Evolutionary conservation across 2,888 invertebrate genomes (phyloP).

Genomic region (Ophonus ardosiacus): DNA sequence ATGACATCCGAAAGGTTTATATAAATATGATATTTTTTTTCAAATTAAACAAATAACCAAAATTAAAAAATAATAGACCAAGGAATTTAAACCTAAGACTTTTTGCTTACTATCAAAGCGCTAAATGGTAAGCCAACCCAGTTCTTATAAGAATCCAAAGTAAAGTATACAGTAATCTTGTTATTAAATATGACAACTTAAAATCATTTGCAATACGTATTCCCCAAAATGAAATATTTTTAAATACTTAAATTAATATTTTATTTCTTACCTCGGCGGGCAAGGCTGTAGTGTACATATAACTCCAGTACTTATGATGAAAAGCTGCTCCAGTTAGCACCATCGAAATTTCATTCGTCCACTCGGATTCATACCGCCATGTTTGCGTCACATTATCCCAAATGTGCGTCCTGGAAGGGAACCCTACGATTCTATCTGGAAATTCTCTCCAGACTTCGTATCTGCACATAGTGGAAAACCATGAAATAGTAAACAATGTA

Average conservation of each 20-base stretch:
- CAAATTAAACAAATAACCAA: too few species aligned
- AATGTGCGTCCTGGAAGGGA: constrained; percentile 95
- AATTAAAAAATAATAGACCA: too few species aligned
- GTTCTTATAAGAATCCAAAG: too few species aligned
- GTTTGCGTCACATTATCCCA: constrained; percentile 92
- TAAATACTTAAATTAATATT: background rate
- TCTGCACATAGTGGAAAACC: constrained; percentile 66
- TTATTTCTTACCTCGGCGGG: constrained; percentile 83
- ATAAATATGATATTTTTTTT: too few species aligned
- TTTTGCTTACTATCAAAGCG: too few species aligned
- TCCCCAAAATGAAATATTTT: too few species aligned
- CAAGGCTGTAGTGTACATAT: constrained; percentile 93
- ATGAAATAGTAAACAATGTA: constrained; percentile 3
- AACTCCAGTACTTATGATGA: constrained; percentile 97
- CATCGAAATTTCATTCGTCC: constrained; percentile 98
- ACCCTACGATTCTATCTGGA: constrained; percentile 96
- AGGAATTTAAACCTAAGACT: too few species aligned
- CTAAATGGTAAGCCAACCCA: too few species aligned
- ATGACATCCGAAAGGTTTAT: too few species aligned
- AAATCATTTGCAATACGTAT: too few species aligned
- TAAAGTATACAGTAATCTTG: too few species aligned
- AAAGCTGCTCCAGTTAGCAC: constrained; percentile 97
- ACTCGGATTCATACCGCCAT: constrained; percentile 98
- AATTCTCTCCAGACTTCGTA: constrained; percentile 97
- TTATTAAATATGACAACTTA: too few species aligned